Evolutionary conservation across 2,113 vertebrate species (phyloP).

Genomic region (Balaeniceps rex): DNA sequence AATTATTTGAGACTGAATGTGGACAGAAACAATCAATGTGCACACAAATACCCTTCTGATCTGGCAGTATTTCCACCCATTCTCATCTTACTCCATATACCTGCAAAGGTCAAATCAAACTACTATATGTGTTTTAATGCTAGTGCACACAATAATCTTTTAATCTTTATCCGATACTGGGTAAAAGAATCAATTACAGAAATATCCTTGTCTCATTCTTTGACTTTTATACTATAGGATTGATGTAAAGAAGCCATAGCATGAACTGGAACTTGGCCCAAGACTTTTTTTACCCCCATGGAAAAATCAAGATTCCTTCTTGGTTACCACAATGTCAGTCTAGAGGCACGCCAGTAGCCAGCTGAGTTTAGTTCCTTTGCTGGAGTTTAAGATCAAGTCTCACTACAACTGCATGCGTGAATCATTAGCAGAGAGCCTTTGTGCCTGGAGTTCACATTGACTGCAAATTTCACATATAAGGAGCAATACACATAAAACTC

Average conservation of each 20-base stretch:
- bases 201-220: background rate
- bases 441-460: fast-evolving
- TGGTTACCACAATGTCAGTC: background rate
- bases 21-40: background rate
- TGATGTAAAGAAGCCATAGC: background rate
- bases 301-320: background rate
- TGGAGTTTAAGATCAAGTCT: background rate
- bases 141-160: background rate
- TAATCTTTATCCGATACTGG: background rate
- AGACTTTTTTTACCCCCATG: background rate
- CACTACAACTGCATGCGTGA: background rate
- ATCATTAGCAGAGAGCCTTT: background rate
- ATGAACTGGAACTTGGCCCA: background rate
- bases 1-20: background rate
- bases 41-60: background rate
- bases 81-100: background rate
- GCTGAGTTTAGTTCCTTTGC: background rate
- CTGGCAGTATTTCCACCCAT: background rate
- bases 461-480: background rate
- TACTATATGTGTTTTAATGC: background rate
- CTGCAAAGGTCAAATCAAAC: background rate
- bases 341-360: background rate
- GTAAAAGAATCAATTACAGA: background rate
- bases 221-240: background rate
- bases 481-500: background rate